phyloP scores from a whole-genome alignment of 2,113 vertebrate genomes.

The Dicentrarchus labrax region DNA sequence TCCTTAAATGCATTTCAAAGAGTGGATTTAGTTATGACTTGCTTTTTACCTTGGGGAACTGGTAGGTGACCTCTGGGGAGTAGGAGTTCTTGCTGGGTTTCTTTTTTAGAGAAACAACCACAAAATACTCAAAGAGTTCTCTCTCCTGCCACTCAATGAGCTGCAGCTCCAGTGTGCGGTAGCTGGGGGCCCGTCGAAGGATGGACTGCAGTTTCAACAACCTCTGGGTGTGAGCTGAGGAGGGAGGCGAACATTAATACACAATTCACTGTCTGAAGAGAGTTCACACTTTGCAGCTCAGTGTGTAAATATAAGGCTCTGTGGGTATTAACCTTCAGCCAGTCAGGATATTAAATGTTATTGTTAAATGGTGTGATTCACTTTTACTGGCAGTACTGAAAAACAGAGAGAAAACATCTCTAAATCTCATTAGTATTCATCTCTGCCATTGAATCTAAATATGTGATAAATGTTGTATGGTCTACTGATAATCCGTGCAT shows the following conservation, averaged over 20 bases:
- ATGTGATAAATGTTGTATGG: slow-evolving; percentile 16
- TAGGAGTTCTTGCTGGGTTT: slow-evolving; percentile 96
- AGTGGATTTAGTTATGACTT: neutral
- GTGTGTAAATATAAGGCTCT: neutral
- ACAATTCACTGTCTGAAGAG: neutral
- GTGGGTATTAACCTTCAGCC: neutral
- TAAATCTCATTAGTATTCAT: slow-evolving; percentile 9
- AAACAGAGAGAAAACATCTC: slow-evolving; percentile 1
- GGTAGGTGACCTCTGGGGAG: slow-evolving; percentile 96
- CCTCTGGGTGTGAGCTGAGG: slow-evolving; percentile 94
- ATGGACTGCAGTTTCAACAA: slow-evolving; percentile 96
- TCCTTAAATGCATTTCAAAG: neutral
- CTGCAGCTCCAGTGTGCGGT: slow-evolving; percentile 96
- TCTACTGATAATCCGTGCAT: slow-evolving; percentile 17
- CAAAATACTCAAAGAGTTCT: slow-evolving; percentile 98
- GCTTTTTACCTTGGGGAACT: slow-evolving; percentile 95
- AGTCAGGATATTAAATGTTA: neutral
- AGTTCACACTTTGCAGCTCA: neutral
- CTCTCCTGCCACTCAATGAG: slow-evolving; percentile 99
- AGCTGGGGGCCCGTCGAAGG: slow-evolving; percentile 94
- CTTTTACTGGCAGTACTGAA: neutral
- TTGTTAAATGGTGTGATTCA: neutral
- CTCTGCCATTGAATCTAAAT: neutral
- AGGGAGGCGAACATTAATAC: slow-evolving; percentile 7
- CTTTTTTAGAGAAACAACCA: slow-evolving; percentile 97